Percentiles rank a stretch among this genome's conserved stretches.
Conservation (phyloP, 2,113 vertebrate genomes). For the Platysteira castanea region DNA sequence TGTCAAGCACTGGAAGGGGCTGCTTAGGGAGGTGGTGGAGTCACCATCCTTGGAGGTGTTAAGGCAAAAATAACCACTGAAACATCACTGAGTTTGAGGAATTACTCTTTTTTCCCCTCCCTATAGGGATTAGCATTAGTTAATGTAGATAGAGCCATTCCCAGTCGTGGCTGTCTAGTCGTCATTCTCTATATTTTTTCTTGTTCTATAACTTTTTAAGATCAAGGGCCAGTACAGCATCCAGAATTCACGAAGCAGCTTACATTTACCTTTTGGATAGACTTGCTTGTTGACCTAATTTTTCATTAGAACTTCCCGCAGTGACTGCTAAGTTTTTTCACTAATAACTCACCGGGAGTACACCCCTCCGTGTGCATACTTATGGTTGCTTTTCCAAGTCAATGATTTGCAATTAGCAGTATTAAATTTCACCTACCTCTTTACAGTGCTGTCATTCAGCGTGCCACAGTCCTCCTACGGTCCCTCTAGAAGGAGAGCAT, state of each 20-base stretch:
- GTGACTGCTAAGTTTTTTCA: neutral
- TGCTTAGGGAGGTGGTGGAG: neutral
- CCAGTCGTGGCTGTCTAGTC: neutral
- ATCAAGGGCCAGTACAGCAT: neutral
- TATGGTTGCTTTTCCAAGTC: neutral
- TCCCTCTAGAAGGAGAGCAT: neutral
- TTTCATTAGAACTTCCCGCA: neutral
- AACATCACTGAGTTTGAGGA: neutral
- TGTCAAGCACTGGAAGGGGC: accelerated
- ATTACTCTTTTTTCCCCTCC: neutral
- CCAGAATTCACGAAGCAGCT: neutral
- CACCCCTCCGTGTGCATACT: neutral
- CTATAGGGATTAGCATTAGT: neutral
- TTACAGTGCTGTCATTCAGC: neutral
- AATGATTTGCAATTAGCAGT: neutral
- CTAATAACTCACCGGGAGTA: neutral
- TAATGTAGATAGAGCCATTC: neutral
- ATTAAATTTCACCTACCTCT: neutral
- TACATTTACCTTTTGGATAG: neutral
- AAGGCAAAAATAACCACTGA: neutral
- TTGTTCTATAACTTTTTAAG: neutral
- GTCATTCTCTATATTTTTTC: neutral
- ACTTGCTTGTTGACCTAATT: neutral
- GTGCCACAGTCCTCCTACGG: neutral
- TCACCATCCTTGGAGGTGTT: neutral